phyloP scores from a whole-genome alignment of 2,113 vertebrate genomes.

The Gasterosteus aculeatus region DNA sequence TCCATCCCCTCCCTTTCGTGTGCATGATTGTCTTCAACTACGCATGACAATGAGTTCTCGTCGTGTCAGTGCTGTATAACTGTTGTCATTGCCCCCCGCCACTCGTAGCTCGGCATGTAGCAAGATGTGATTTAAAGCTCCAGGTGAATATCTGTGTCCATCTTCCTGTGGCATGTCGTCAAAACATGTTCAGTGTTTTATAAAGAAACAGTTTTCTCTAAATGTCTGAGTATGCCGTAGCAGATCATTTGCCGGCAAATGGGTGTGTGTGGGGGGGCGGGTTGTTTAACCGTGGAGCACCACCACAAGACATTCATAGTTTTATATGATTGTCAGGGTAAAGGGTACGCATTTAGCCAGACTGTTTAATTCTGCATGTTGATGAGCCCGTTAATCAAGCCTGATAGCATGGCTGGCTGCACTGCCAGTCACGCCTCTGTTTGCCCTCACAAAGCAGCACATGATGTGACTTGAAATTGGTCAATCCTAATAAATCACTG shows the following conservation, averaged over 20 bases:
- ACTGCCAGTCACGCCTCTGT: constrained; percentile 72
- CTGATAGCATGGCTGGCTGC: constrained; percentile 74
- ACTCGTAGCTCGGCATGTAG: constrained; percentile 60
- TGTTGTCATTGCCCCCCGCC: constrained; percentile 32
- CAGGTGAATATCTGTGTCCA: constrained; percentile 43
- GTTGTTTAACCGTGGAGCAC: constrained; percentile 13
- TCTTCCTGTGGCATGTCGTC: constrained; percentile 49
- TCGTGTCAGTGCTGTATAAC: constrained; percentile 51
- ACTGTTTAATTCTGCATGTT: constrained; percentile 72
- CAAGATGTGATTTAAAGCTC: constrained; percentile 51
- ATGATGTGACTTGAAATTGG: constrained; percentile 75
- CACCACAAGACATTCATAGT: constrained; percentile 41
- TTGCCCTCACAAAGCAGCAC: constrained; percentile 65
- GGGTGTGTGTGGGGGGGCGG: neutral
- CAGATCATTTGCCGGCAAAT: constrained; percentile 28
- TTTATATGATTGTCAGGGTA: constrained; percentile 52
- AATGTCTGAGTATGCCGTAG: constrained; percentile 53
- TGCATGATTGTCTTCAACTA: constrained; percentile 67
- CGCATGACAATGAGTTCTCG: constrained; percentile 64
- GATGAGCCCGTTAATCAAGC: constrained; percentile 73
- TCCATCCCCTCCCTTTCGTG: constrained; percentile 32
- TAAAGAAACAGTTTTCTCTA: constrained; percentile 41
- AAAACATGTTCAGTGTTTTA: constrained; percentile 63
- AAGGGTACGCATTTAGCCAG: constrained; percentile 54
- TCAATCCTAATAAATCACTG: constrained; percentile 74